Percentiles rank a stretch among this genome's conserved stretches.
Evolutionary conservation across 2,113 vertebrate genomes (phyloP).

Genomic region (Crocuta crocuta): DNA sequence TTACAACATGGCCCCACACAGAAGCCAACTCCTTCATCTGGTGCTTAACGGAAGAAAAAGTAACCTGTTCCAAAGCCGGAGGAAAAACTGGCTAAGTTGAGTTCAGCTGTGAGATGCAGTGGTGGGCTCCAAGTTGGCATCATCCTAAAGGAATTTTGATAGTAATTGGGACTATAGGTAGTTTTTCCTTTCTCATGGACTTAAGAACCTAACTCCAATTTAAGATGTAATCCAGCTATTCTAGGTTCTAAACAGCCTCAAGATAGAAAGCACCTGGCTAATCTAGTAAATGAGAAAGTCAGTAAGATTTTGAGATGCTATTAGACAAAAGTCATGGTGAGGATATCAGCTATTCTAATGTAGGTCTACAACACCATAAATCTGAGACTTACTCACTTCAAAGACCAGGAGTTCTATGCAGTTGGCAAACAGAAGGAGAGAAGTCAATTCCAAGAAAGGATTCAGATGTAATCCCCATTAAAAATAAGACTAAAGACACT

Average conservation of each 20-base stretch:
- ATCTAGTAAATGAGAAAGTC: neutral
- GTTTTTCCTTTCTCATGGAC: neutral
- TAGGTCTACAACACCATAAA: neutral
- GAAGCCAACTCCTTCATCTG: slow-evolving; percentile 68
- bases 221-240: neutral
- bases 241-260: neutral
- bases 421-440: neutral
- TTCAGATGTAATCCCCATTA: neutral
- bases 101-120: neutral
- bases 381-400: neutral
- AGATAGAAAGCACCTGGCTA: neutral
- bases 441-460: neutral
- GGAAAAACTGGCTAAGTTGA: neutral
- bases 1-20: slow-evolving; percentile 18
- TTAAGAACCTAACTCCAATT: neutral
- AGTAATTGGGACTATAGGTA: neutral
- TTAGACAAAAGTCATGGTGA: neutral
- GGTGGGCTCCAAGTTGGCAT: neutral
- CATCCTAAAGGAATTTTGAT: neutral
- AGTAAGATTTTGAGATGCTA: neutral
- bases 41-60: slow-evolving; percentile 20
- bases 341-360: neutral
- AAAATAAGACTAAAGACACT: neutral
- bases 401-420: neutral
- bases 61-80: neutral